Evolutionary conservation across 1,140 invertebrate species (phyloP).

Genomic region (Penaeus indicus): DNA sequence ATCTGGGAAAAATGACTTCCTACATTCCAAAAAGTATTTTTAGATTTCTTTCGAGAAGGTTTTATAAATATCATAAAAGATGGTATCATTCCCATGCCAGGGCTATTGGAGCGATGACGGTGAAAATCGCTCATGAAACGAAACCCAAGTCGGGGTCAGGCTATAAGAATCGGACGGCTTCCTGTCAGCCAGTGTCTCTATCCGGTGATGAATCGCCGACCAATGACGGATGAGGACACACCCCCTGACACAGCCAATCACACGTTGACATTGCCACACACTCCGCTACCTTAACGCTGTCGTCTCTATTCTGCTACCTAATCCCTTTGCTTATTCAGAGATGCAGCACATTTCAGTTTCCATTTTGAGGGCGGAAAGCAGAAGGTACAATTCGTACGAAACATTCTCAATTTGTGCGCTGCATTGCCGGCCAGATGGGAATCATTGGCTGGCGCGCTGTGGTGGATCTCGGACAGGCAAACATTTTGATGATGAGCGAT

Average conservation of each 20-base stretch:
- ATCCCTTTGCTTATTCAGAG: conserved; percentile 36
- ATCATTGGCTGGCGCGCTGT: too few species aligned
- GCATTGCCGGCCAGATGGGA: too few species aligned
- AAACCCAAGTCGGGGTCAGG: conserved; percentile 36
- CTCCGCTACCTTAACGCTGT: conserved; percentile 36
- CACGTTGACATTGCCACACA: conserved; percentile 63
- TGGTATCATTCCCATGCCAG: too few species aligned
- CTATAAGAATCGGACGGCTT: conserved; percentile 51
- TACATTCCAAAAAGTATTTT: too few species aligned
- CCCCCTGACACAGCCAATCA: conserved; percentile 65
- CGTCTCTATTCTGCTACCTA: conserved; percentile 30
- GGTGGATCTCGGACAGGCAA: not conserved
- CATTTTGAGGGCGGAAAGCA: too few species aligned
- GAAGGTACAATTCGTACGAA: too few species aligned
- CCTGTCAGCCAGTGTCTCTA: conserved; percentile 65
- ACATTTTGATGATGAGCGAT: conserved; percentile 11
- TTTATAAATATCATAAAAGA: too few species aligned
- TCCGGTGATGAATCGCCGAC: conserved; percentile 63
- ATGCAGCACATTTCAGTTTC: too few species aligned
- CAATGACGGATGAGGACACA: conserved; percentile 65
- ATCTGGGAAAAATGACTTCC: conserved; percentile 3
- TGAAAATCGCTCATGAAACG: not conserved
- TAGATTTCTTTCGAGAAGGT: too few species aligned
- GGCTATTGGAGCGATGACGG: not conserved
- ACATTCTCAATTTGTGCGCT: too few species aligned